A percentile compares a stretch with the other conserved stretches of the same genome.
These are phyloP conservation scores for Chlamydotis undulata DNA, from an alignment of 2,113 vertebrate species.

Conservation along the genomic window DNA sequence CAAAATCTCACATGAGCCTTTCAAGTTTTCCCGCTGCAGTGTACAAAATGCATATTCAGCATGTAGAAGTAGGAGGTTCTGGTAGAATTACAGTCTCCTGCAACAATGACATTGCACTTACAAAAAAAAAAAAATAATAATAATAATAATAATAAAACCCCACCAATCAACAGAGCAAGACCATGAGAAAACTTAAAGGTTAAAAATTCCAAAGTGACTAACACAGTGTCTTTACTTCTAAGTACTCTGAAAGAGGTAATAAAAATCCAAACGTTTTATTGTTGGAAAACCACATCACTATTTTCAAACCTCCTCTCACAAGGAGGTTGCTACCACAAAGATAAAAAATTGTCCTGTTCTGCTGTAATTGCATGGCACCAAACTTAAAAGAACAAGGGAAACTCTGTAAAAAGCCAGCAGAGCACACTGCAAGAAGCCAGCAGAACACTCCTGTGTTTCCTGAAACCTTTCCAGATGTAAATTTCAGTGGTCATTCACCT, in stretches of 20 bases:
- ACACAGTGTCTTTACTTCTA: neutral
- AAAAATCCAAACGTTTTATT: neutral
- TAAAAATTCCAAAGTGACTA: neutral
- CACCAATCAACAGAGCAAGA: neutral
- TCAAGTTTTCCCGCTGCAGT: neutral
- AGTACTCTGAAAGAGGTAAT: neutral
- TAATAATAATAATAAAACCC: no score
- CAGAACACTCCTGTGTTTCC: neutral
- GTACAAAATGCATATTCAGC: neutral
- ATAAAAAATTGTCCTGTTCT: neutral
- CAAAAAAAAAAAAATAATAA: neutral
- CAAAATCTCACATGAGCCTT: neutral
- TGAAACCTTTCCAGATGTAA: slow-evolving; percentile 8
- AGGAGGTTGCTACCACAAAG: neutral
- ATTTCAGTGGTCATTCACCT: neutral
- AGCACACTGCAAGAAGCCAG: neutral
- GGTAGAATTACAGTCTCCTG: neutral
- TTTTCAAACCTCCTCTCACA: neutral
- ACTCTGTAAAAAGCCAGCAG: neutral
- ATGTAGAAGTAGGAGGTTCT: neutral
- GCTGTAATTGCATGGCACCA: neutral
- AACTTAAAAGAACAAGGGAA: neutral
- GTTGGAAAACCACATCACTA: neutral
- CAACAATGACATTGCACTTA: neutral
- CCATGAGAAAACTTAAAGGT: neutral